These are phyloP conservation scores for Phataginus tetradactyla DNA, from an alignment of 2,797 vertebrate genomes.

Conservation along the genomic window DNA sequence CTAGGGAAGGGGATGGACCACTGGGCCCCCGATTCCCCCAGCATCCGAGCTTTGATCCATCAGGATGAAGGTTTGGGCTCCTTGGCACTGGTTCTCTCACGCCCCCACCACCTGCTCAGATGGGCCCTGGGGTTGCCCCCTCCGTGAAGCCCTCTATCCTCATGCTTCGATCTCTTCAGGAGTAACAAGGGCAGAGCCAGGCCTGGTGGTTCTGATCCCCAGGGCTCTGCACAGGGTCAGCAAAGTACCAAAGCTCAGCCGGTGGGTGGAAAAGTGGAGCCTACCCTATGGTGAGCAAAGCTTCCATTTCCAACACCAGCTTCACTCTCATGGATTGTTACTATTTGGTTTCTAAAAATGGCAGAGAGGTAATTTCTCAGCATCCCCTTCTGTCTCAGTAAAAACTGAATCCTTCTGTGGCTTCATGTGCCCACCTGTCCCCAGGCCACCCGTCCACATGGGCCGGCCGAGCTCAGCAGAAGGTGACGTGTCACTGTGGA, in stretches of 20 bases:
- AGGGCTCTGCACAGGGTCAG: fast-evolving
- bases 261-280: fast-evolving
- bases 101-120: too few relatives aligned
- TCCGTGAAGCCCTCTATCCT: background rate
- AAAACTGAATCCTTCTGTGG: background rate
- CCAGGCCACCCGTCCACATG: fast-evolving
- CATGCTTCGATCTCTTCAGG: background rate
- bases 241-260: background rate
- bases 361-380: background rate
- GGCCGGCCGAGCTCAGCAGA: too few relatives aligned
- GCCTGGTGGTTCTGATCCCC: background rate
- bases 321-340: background rate
- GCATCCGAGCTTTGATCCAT: background rate
- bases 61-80: background rate
- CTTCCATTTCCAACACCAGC: background rate
- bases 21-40: background rate
- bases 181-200: background rate
- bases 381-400: background rate
- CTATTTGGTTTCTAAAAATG: background rate
- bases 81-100: background rate
- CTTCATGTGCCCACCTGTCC: fast-evolving
- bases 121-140: background rate
- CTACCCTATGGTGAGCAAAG: fast-evolving
- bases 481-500: fast-evolving
- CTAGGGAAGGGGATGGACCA: background rate